phyloP scores from a whole-genome alignment of 1,140 invertebrate genomes.

The Bombus vancouverensis region DNA sequence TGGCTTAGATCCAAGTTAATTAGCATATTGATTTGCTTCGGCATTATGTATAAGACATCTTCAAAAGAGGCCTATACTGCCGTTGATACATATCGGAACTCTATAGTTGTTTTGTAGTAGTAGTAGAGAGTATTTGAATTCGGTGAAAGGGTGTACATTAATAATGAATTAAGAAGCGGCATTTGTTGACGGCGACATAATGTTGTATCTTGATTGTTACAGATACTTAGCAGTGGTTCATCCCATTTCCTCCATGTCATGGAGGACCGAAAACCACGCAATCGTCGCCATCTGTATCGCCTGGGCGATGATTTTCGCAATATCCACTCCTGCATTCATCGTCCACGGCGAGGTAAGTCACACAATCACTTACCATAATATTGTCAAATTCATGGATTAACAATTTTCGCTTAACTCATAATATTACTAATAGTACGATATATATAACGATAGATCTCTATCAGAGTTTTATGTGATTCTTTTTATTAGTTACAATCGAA shows the following conservation, averaged over 20 bases:
- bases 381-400: no score
- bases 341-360: conserved; percentile 90
- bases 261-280: conserved; percentile 93
- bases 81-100: background rate
- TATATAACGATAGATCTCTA: no score
- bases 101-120: no score
- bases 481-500: no score
- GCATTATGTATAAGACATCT: background rate
- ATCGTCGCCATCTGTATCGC: conserved; percentile 89
- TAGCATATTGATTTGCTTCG: conserved; percentile 9
- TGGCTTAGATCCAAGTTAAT: conserved; percentile 39
- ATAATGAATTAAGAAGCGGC: no score
- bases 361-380: background rate
- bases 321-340: conserved; percentile 89
- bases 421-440: background rate
- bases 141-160: no score
- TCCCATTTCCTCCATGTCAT: conserved; percentile 94
- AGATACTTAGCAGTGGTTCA: conserved; percentile 96
- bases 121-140: no score
- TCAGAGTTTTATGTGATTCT: no score
- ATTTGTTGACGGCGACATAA: background rate
- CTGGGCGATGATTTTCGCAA: conserved; percentile 91
- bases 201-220: conserved; percentile 20
- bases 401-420: no score
- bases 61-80: background rate